Evolutionary conservation across 1,140 invertebrate genomes (phyloP).

Genomic region (Eupeodes corollae): DNA sequence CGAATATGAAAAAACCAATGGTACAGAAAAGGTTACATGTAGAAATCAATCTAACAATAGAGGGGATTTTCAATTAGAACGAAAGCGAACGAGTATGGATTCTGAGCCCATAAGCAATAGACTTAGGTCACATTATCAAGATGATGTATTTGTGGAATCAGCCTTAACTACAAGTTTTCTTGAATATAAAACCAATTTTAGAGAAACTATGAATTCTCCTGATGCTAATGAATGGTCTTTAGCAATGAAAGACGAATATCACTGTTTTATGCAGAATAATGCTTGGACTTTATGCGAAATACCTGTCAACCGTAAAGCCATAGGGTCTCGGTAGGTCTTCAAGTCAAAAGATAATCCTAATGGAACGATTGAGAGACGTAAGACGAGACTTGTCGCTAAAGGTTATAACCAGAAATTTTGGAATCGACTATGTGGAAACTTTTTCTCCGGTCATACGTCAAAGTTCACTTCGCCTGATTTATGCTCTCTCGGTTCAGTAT

Average conservation of each 20-base stretch:
- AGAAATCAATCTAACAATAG: background rate
- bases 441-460: slow-evolving; percentile 25
- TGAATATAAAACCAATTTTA: background rate
- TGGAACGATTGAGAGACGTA: no score
- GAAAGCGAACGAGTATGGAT: background rate
- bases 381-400: no score
- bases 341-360: no score
- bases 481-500: slow-evolving; percentile 5
- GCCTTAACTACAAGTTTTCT: background rate
- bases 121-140: background rate
- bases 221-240: background rate
- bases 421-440: slow-evolving; percentile 31
- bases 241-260: no score
- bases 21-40: background rate
- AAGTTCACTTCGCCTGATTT: slow-evolving; percentile 5
- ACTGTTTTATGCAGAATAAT: no score
- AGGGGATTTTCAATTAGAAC: background rate
- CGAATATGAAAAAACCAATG: background rate
- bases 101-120: background rate
- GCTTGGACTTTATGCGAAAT: no score
- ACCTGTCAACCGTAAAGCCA: no score
- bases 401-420: slow-evolving; percentile 9
- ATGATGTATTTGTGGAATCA: background rate
- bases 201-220: background rate
- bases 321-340: no score